Evolutionary conservation across 2,797 vertebrate species (phyloP).

Genomic region (Apogon hyalosoma): DNA sequence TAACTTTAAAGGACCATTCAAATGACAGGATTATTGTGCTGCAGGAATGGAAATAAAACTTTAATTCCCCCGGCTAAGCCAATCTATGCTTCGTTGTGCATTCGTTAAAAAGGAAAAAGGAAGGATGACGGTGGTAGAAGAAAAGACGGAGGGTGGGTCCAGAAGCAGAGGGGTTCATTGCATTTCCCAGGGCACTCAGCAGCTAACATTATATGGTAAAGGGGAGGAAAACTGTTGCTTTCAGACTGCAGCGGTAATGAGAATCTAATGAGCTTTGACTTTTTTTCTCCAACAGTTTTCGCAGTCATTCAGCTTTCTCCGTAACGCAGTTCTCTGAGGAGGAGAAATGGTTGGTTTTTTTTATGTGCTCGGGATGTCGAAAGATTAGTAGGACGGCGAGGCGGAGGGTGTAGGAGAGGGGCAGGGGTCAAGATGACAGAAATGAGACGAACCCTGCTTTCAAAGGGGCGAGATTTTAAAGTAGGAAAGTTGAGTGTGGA

Average conservation of each 20-base stretch:
- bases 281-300: slow-evolving; percentile 35
- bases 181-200: slow-evolving; percentile 87
- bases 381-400: slow-evolving; percentile 51
- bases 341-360: slow-evolving; percentile 42
- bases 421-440: slow-evolving; percentile 28
- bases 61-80: slow-evolving; percentile 85
- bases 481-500: slow-evolving; percentile 13
- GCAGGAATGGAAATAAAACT: slow-evolving; percentile 87
- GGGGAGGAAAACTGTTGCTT: slow-evolving; percentile 84
- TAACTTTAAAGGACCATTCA: slow-evolving; percentile 89
- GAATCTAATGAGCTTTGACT: slow-evolving; percentile 96
- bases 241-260: slow-evolving; percentile 93
- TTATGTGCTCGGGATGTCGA: slow-evolving; percentile 48
- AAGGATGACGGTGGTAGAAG: slow-evolving; percentile 52
- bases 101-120: slow-evolving; percentile 81
- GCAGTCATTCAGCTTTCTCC: slow-evolving; percentile 46
- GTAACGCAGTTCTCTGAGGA: slow-evolving; percentile 69
- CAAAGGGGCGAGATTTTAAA: slow-evolving; percentile 21
- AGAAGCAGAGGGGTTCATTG: slow-evolving; percentile 66
- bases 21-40: slow-evolving; percentile 88
- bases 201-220: slow-evolving; percentile 85
- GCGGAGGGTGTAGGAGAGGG: slow-evolving; percentile 16
- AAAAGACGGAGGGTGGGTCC: slow-evolving; percentile 18
- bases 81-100: slow-evolving; percentile 88
- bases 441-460: slow-evolving; percentile 47